Base-by-base conservation (phyloP, 2,113 vertebrate genomes). In the Salvator merianae region DNA sequence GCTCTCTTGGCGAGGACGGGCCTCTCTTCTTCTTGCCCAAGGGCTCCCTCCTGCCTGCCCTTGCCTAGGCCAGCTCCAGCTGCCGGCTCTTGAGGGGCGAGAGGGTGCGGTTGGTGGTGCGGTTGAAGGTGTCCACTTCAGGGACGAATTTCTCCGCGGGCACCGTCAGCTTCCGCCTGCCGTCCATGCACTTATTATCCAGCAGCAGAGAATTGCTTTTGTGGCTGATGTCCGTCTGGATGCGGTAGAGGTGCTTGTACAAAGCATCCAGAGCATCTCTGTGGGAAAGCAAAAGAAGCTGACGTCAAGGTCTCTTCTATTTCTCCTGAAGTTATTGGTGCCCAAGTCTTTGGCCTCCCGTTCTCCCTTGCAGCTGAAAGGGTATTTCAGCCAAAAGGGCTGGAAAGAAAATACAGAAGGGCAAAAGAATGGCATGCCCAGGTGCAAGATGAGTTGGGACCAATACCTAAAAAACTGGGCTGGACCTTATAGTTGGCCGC, bases 191-290 rank as follows among this genome's bases (percentile, higher is more conserved):
- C 88, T 96, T 97, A 81, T 95, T 94, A 90, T 97, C 96, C 85
- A 97, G 76, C 59, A 91, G 30, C 87, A 97, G 92, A 74, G 96
- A 95, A 65, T 90, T 94, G 68, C 92, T 85, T 92, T 99, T 99
- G 81, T 94, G 96, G 86, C 90, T 89, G 0, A 96, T 95, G 83
- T 99, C 97, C 20, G 96, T 94, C 91, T 94, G 92, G 93, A 99
- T 96, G 79, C 90, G 92, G 79, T 95, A 92, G 83, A 97, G 96
- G 40, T 99, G 97, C 73, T 97, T 96, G 93, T 94, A 92, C 81
- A 99, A 93, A 72, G 94, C 94, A 0, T 98, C 97, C 87, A 99
- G 91, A 1, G 97, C 94, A 6, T 93, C 92, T 88, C 98, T 99
- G 90, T 38, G 63, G 77, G 88, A 43, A 86, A 81, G 34, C 83